Percentiles rank a stretch among this genome's conserved stretches.
Conservation (phyloP, 2,113 vertebrate species). For the Bubo blakistoni region DNA sequence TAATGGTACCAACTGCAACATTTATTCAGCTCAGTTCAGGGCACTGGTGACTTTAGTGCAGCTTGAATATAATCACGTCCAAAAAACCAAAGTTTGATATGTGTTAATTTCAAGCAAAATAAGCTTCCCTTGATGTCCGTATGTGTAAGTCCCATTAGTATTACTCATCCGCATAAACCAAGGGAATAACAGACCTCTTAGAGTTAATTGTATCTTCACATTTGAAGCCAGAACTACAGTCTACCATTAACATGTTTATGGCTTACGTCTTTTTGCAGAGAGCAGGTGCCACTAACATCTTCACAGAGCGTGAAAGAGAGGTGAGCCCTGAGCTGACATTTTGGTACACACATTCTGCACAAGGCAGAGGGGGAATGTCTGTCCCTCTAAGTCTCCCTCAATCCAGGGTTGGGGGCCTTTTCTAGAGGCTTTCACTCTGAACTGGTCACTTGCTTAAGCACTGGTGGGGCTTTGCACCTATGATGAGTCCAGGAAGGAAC, state of each 20-base stretch:
- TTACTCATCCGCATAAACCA: neutral
- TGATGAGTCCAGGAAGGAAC: accelerated
- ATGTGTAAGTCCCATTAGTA: neutral
- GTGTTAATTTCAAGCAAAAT: neutral
- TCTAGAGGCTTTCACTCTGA: neutral
- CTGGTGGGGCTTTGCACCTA: neutral
- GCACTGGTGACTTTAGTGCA: neutral
- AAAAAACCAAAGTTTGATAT: neutral
- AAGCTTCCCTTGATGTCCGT: neutral
- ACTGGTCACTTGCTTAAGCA: neutral
- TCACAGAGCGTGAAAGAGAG: neutral
- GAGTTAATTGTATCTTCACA: neutral
- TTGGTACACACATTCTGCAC: neutral
- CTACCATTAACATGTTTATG: neutral
- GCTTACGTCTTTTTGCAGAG: neutral
- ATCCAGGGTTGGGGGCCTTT: neutral
- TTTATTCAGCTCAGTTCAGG: neutral
- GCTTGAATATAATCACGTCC: neutral
- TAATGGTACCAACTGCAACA: neutral
- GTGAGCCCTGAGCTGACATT: neutral
- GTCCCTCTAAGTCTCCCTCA: neutral
- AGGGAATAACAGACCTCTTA: neutral
- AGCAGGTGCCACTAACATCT: neutral
- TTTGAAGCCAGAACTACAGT: neutral
- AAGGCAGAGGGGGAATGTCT: neutral